Evolutionary conservation across 2,888 invertebrate species (phyloP), one percentile per base, ranked within the genome.

Genomic region (Drosophila ustulata): DNA sequence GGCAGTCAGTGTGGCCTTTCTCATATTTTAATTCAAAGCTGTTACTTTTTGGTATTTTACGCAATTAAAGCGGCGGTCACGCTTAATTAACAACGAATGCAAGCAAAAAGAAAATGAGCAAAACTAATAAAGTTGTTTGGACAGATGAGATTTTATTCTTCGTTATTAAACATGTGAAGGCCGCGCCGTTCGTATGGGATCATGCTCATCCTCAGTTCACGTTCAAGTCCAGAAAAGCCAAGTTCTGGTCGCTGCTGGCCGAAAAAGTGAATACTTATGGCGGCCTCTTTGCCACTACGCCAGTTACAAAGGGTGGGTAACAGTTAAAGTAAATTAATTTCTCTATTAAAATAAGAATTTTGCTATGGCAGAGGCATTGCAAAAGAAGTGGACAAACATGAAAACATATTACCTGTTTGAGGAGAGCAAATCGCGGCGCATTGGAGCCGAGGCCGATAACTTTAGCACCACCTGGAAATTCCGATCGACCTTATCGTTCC

Each of bases 351-450:
- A 6, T 13, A 34, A 9, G 8, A 4, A 2, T n/a, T 3, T 25
- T 56, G 6, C 57, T 4, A 13, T 55, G 62, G 3, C 30, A 75
- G 75, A 75, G 39, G 64, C 71, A 11, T 32, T 75, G 25, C 75
- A 75, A 39, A 75, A 75, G n/a, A 75, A 75, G 45, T 75, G 75
- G 75, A 75, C 75, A 6, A 75, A 75, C 18, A 75, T 75, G 75
- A 75, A 75, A 11, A 75, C 75, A 4, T 75, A 75, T 11, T 75
- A 75, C 37, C 51, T 78, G 30, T 75, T 75, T 23, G 75, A 75
- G n/a, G 75, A 75, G 9, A 78, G 75, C 47, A 75, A 75, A 62
- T 75, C 79, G 3, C 46, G 75, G 6, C 55, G 71, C 8, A 49
- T 78, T 11, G 70, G 64, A 4, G 28, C 46, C 3, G 75, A 75